These are phyloP conservation scores for Bergia puertoricense DNA, from an alignment of 92 coral and sea anemone species.

Conservation along the genomic window DNA sequence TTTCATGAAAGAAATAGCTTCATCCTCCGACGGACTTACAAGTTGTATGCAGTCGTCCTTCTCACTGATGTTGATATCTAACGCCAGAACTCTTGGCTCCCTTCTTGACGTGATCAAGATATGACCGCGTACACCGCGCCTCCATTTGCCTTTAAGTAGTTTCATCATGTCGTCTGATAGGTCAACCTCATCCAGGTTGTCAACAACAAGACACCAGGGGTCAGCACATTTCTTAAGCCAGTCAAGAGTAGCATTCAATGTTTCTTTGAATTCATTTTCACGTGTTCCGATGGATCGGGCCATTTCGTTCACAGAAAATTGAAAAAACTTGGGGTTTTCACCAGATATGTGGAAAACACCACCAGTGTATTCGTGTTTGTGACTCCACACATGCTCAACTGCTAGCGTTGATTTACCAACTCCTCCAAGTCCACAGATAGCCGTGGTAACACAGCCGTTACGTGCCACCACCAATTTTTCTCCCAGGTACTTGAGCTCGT, in stretches of 20 bases:
- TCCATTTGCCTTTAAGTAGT: constrained; percentile 77
- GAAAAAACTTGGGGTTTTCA: constrained; percentile 59
- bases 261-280: constrained; percentile 52
- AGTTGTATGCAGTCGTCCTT: constrained; percentile 57
- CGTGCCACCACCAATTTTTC: constrained; percentile 24
- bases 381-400: constrained; percentile 69
- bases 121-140: constrained; percentile 64
- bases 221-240: constrained; percentile 49
- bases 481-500: constrained; percentile 50
- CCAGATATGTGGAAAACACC: constrained; percentile 93
- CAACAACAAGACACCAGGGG: constrained; percentile 72
- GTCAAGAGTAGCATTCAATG: constrained; percentile 63
- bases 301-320: constrained; percentile 68
- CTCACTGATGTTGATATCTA: constrained; percentile 53
- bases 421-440: constrained; percentile 87
- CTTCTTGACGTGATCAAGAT: constrained; percentile 79
- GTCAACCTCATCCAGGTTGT: constrained; percentile 72
- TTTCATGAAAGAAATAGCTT: constrained; percentile 58
- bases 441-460: constrained; percentile 48
- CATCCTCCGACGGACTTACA: constrained; percentile 53
- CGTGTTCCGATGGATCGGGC: constrained; percentile 69
- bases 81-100: constrained; percentile 50
- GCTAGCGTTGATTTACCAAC: constrained; percentile 86
- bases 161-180: constrained; percentile 68
- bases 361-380: constrained; percentile 64